Percentiles rank a stretch among this genome's conserved stretches.
These are phyloP conservation scores for Valencia hispanica DNA, from an alignment of 2,797 vertebrate species.

Conservation along the genomic window DNA sequence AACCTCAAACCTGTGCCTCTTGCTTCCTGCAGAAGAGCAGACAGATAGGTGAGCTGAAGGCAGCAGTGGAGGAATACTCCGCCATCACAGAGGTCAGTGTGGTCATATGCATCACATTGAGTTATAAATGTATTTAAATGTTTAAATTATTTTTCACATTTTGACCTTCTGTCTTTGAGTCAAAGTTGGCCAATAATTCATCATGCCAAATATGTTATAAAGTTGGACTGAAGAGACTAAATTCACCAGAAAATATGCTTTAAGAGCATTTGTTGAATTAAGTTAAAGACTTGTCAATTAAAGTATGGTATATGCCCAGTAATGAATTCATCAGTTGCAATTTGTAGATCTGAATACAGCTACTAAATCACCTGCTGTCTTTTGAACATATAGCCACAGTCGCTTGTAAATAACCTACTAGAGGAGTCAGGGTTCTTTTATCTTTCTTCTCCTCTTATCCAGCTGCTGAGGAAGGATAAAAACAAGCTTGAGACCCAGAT, in stretches of 20 bases:
- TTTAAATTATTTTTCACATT: neutral
- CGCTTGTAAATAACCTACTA: neutral
- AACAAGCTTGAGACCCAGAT: constrained; percentile 84
- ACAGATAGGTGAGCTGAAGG: constrained; percentile 85
- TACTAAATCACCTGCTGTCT: constrained; percentile 38
- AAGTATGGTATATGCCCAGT: neutral
- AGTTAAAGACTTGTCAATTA: neutral
- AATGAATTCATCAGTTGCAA: neutral
- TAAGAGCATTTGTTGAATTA: neutral
- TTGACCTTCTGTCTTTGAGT: neutral
- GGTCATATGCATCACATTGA: neutral
- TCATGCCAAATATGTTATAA: neutral
- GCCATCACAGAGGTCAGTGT: constrained; percentile 86
- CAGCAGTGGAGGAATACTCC: constrained; percentile 84
- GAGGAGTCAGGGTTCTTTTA: constrained; percentile 22
- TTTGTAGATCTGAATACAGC: constrained; percentile 22
- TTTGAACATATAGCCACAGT: neutral
- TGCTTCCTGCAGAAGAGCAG: constrained; percentile 79
- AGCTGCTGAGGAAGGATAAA: constrained; percentile 88
- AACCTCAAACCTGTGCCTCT: constrained; percentile 4
- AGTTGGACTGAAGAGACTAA: neutral
- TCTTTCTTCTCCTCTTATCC: constrained; percentile 40
- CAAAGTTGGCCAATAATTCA: neutral
- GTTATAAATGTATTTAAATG: neutral
- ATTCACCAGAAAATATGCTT: neutral